Base-by-base conservation (phyloP, 2,888 invertebrate genomes). In the Linnaemya vulpina region DNA sequence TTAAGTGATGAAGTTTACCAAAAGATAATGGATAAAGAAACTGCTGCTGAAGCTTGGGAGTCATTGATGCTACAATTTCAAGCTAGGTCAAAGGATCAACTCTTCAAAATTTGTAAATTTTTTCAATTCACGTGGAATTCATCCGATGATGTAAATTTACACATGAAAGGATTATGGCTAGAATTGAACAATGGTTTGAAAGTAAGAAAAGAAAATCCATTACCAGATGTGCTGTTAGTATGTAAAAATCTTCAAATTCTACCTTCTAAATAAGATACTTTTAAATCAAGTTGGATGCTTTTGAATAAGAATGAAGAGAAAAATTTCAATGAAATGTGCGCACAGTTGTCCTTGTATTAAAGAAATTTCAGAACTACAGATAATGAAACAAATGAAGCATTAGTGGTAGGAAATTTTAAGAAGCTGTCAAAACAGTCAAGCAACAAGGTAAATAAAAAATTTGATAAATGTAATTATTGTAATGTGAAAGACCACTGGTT, bases 21-120 rank as follows among this genome's bases (percentile, higher is more conserved):
- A 90, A 90, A 90, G 90, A 90, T n/a, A n/a, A n/a, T n/a, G n/a
- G n/a, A n/a, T 76, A 89, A 88, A 87, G 87, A 89, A 22, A 87
- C 89, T 63, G 89, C 90, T 0, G 75, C 83, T 63, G 89, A 91
- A 11, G 87, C 88, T 35, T 90, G 90, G 89, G 88, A 90, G 49
- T 77, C 82, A 8, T 68, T 85, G 15, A 77, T 88, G 74, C 76
- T 80, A 35, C 74, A 88, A 10, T 90, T 90, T 75, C 88, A 90
- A 82, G 89, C 90, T 43, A 83, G 88, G 43, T 89, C 90, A 11
- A 89, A 88, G 77, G 30, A 65, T 49, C 46, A 89, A 86, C 55
- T 91, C 35, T 90, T 90, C 80, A 89, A 88, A 73, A 89, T 89
- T 22, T 90, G 88, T 51, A 88, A 90, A 58, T 89, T 90, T 35